Percentiles rank a stretch among this genome's conserved stretches.
Conservation (phyloP, 2,113 vertebrate genomes). For the Catharus fuscescens region DNA sequence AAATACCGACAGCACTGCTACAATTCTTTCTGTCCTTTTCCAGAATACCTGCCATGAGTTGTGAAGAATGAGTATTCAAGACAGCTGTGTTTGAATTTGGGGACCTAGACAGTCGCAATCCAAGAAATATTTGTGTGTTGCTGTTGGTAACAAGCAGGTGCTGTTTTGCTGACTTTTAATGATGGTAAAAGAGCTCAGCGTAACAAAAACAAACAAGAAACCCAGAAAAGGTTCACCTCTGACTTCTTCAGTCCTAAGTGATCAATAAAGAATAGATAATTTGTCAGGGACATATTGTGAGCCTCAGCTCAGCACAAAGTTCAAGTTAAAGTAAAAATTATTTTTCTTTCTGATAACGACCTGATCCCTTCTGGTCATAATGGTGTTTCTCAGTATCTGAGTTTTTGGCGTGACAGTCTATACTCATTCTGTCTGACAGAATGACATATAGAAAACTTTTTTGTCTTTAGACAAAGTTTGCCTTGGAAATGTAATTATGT, state of each 20-base stretch:
- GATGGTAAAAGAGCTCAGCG: background rate
- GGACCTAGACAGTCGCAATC: background rate
- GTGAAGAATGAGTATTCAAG: background rate
- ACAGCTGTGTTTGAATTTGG: background rate
- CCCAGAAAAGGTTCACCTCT: background rate
- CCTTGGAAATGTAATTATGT: background rate
- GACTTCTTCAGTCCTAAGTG: background rate
- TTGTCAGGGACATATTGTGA: background rate
- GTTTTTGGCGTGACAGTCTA: background rate
- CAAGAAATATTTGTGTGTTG: background rate
- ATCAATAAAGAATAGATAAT: constrained; percentile 1
- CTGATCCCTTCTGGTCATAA: background rate
- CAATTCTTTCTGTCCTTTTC: background rate
- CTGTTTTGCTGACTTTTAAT: background rate
- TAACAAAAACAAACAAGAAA: constrained; percentile 6
- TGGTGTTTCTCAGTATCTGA: background rate
- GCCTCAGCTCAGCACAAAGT: background rate
- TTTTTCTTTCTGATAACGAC: background rate
- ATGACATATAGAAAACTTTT: background rate
- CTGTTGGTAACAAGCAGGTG: background rate
- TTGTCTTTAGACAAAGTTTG: background rate
- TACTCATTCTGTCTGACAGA: background rate
- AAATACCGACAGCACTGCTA: accelerated
- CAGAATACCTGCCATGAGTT: accelerated
- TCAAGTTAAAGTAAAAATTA: background rate